These are phyloP conservation scores for Tetragonisca angustula DNA, from an alignment of 2,888 invertebrate genomes.

Conservation along the genomic window DNA sequence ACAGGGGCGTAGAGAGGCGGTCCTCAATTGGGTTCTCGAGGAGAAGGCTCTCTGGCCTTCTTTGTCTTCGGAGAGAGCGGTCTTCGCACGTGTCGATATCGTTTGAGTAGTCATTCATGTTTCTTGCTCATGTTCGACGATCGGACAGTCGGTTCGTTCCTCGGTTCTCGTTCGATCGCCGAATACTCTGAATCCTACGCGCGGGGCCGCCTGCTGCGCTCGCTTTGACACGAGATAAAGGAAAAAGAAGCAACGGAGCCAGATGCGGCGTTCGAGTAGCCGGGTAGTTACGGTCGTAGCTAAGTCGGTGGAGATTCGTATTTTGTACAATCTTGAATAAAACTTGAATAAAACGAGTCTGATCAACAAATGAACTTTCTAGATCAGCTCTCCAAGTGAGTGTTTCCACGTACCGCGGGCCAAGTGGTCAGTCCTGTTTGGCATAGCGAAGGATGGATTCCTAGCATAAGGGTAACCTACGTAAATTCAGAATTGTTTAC, in stretches of 20 bases:
- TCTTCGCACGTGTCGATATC: constrained; percentile 58
- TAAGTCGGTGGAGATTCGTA: constrained; percentile 1
- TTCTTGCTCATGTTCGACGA: neutral
- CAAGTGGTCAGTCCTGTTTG: constrained; percentile 25
- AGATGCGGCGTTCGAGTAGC: constrained; percentile 15
- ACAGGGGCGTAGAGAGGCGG: constrained; percentile 81
- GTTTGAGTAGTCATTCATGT: constrained; percentile 29
- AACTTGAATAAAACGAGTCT: neutral
- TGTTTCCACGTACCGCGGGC: constrained; percentile 7
- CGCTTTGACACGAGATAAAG: neutral
- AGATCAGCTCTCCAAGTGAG: constrained; percentile 38
- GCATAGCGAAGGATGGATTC: constrained; percentile 56
- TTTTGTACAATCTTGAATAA: neutral
- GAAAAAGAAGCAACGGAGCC: neutral
- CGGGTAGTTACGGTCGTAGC: constrained; percentile 4
- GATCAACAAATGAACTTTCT: constrained; percentile 12
- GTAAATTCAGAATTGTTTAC: constrained; percentile 32
- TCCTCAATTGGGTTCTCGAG: constrained; percentile 76
- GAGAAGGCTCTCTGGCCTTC: constrained; percentile 68
- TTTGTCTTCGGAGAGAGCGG: constrained; percentile 61
- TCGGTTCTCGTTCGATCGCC: neutral
- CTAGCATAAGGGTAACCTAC: constrained; percentile 51
- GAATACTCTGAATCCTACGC: too few species aligned
- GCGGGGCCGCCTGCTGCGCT: neutral
- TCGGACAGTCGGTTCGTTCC: neutral